These are phyloP conservation scores for Luscinia luscinia DNA, from an alignment of 2,797 vertebrate genomes.

Conservation along the genomic window DNA sequence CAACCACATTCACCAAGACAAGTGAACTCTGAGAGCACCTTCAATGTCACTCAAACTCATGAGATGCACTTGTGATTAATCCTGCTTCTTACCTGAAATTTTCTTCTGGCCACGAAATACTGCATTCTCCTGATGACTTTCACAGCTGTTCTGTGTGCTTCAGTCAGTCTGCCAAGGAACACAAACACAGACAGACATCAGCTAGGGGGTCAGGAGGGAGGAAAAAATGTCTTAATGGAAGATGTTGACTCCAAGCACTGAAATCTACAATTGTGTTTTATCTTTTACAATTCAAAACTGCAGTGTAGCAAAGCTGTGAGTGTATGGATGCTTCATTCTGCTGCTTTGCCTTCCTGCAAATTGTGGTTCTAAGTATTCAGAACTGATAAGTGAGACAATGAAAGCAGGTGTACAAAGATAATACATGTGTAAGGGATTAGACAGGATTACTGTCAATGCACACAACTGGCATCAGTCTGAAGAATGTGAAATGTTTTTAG, in stretches of 20 bases:
- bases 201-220: neutral
- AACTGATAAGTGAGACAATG: neutral
- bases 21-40: neutral
- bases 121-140: conserved; percentile 91
- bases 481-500: conserved; percentile 30
- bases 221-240: neutral
- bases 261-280: neutral
- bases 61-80: neutral
- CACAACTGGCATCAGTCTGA: conserved; percentile 8
- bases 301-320: too few species aligned
- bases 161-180: conserved; percentile 81
- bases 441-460: conserved; percentile 31
- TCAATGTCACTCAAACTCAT: neutral
- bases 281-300: neutral
- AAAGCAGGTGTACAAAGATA: conserved; percentile 48
- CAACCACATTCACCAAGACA: neutral
- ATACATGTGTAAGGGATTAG: conserved; percentile 27
- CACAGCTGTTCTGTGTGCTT: conserved; percentile 85
- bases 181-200: neutral
- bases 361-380: neutral
- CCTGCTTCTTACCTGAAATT: conserved; percentile 86
- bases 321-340: neutral
- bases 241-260: neutral
- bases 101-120: conserved; percentile 89
- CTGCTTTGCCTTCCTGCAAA: neutral